These are phyloP conservation scores for Sus cebifrons DNA, from an alignment of 2,797 vertebrate genomes.

Conservation along the genomic window DNA sequence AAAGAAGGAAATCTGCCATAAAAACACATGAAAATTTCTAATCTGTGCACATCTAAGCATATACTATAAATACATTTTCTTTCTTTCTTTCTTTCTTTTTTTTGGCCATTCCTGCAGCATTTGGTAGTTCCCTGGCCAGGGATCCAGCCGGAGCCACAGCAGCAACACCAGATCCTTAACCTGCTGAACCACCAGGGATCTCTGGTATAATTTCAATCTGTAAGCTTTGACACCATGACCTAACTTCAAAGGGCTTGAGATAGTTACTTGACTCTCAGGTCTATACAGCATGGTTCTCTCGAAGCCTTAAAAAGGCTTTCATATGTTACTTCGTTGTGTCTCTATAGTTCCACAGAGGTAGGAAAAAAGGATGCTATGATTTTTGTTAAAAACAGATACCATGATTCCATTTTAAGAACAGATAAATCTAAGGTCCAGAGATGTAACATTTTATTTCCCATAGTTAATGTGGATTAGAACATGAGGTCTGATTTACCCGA, in stretches of 20 bases:
- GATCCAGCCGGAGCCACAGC: too few relatives aligned
- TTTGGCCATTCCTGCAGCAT: too few relatives aligned
- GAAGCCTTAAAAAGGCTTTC: conserved; percentile 55
- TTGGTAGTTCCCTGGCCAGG: too few relatives aligned
- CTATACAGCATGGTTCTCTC: background rate
- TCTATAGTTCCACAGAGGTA: background rate
- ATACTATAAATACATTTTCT: background rate
- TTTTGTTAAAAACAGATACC: conserved; percentile 26
- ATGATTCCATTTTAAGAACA: background rate
- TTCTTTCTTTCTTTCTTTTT: too few relatives aligned
- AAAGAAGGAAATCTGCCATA: conserved; percentile 4
- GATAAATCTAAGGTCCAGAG: conserved; percentile 5
- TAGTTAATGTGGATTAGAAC: conserved; percentile 16
- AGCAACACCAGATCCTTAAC: too few relatives aligned
- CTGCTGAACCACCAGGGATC: too few relatives aligned
- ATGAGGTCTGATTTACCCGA: background rate
- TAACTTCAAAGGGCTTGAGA: conserved; percentile 30
- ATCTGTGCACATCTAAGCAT: background rate
- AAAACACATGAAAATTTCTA: background rate
- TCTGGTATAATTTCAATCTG: background rate
- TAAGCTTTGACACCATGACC: background rate
- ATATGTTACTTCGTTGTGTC: background rate
- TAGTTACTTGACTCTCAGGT: conserved; percentile 42
- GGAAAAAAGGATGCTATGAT: background rate
- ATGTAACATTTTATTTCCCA: background rate